Percentiles rank a stretch among this genome's conserved stretches.
These are phyloP conservation scores for Ophthalmolycus amberensis DNA, from an alignment of 2,113 vertebrate genomes.

Conservation along the genomic window DNA sequence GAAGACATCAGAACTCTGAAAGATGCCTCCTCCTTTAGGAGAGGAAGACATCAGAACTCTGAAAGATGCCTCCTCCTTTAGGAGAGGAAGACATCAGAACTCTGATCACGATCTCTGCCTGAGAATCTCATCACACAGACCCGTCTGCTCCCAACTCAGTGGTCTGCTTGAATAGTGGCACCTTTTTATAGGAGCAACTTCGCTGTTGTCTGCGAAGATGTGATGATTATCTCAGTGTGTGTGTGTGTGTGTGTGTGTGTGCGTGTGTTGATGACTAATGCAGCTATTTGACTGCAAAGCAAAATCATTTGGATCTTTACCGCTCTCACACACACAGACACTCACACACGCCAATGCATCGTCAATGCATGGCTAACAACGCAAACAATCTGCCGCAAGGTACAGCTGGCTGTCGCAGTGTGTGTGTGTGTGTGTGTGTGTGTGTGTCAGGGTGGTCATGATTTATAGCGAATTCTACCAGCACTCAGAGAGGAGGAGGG, in stretches of 20 bases:
- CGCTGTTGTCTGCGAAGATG: constrained; percentile 53
- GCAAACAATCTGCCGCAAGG: constrained; percentile 2
- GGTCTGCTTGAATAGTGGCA: constrained; percentile 55
- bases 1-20: not conserved
- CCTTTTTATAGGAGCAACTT: constrained; percentile 65
- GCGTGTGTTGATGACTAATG: constrained; percentile 24
- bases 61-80: not conserved
- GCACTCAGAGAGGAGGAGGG: constrained; percentile 49
- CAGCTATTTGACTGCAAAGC: constrained; percentile 20
- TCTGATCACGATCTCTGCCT: constrained; percentile 49
- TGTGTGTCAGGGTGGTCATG: constrained; percentile 33
- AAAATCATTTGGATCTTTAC: constrained; percentile 34
- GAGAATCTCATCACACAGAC: constrained; percentile 62
- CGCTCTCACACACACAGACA: not conserved
- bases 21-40: not conserved
- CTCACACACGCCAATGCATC: constrained; percentile 20
- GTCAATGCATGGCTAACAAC: constrained; percentile 32
- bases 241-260: constrained; percentile 1
- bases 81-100: constrained; percentile 26
- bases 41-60: constrained; percentile 31
- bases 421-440: constrained; percentile 13
- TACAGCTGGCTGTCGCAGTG: constrained; percentile 14
- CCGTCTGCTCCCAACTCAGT: constrained; percentile 46
- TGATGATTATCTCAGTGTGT: constrained; percentile 50
- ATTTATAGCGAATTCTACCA: constrained; percentile 71